phyloP scores from a whole-genome alignment of 1,140 invertebrate genomes.

The Dendroctonus valens region DNA sequence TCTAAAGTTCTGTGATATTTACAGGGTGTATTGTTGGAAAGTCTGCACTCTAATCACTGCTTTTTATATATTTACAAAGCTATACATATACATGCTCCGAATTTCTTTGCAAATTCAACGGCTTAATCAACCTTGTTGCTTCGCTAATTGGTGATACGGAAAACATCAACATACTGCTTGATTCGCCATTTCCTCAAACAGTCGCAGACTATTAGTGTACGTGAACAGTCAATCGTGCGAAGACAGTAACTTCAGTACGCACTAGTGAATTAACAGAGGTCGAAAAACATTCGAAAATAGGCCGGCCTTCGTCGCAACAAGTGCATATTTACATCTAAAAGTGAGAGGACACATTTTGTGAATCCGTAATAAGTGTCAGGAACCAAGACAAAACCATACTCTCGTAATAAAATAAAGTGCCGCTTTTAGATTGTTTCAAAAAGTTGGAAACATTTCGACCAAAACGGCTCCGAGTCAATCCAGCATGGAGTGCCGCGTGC shows the following conservation, averaged over 20 bases:
- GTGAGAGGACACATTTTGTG: too few relatives aligned
- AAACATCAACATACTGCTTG: too few relatives aligned
- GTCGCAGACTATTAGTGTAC: not conserved
- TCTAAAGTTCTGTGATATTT: conserved; percentile 31
- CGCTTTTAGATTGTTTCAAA: too few relatives aligned
- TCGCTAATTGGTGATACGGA: too few relatives aligned
- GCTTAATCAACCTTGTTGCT: too few relatives aligned
- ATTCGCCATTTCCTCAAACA: not conserved
- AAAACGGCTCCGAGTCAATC: conserved; percentile 24
- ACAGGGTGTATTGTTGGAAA: conserved; percentile 31
- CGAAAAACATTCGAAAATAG: not conserved
- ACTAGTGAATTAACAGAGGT: conserved; percentile 1
- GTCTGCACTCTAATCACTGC: conserved; percentile 9
- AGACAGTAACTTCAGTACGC: conserved; percentile 2
- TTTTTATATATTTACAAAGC: conserved; percentile 9
- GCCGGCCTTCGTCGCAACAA: conserved; percentile 6
- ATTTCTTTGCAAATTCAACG: too few relatives aligned
- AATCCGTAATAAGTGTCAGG: too few relatives aligned
- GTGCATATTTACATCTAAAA: not conserved
- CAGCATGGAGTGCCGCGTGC: conserved; percentile 41
- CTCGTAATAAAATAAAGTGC: too few relatives aligned
- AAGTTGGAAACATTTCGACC: conserved; percentile 8
- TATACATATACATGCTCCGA: too few relatives aligned
- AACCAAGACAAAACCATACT: too few relatives aligned
- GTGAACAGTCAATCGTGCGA: conserved; percentile 1